Evolutionary conservation across 2,113 vertebrate genomes (phyloP).

Genomic region (Lepus europaeus): DNA sequence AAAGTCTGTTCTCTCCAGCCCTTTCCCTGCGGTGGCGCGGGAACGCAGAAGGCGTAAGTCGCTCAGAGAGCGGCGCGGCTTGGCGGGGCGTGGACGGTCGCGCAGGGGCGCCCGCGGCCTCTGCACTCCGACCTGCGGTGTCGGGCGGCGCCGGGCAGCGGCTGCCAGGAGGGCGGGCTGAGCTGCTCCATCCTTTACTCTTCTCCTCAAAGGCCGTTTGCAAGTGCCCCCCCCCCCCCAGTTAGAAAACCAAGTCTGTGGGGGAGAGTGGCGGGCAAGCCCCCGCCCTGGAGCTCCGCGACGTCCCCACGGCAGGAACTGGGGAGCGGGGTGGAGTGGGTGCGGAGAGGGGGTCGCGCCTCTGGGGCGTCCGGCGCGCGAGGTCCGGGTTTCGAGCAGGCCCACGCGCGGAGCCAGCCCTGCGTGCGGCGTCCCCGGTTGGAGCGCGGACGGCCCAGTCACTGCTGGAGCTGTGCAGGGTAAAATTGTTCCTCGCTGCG

Average conservation of each 20-base stretch:
- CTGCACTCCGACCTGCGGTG: neutral
- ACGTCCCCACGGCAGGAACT: neutral
- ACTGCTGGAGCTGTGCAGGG: constrained; percentile 44
- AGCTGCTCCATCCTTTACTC: neutral
- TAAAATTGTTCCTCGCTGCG: constrained; percentile 59
- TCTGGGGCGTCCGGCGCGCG: neutral
- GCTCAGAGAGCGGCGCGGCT: neutral
- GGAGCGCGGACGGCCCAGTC: neutral
- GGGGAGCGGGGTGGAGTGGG: neutral
- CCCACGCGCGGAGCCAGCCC: neutral
- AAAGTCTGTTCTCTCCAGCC: neutral
- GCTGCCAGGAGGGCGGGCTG: neutral
- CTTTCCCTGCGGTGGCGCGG: constrained; percentile 19
- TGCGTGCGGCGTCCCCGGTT: constrained; percentile 20
- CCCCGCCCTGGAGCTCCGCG: neutral
- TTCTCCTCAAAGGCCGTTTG: neutral
- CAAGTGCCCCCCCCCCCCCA: neutral
- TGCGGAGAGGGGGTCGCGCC: neutral
- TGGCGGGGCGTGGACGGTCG: neutral
- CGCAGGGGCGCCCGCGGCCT: constrained; percentile 62
- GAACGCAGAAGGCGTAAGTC: neutral
- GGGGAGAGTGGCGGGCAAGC: neutral
- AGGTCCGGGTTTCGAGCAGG: neutral
- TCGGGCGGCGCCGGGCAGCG: neutral
- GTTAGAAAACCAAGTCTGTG: neutral